Base-by-base conservation (phyloP, 2,113 vertebrate genomes). In the Oxyruncus cristatus region DNA sequence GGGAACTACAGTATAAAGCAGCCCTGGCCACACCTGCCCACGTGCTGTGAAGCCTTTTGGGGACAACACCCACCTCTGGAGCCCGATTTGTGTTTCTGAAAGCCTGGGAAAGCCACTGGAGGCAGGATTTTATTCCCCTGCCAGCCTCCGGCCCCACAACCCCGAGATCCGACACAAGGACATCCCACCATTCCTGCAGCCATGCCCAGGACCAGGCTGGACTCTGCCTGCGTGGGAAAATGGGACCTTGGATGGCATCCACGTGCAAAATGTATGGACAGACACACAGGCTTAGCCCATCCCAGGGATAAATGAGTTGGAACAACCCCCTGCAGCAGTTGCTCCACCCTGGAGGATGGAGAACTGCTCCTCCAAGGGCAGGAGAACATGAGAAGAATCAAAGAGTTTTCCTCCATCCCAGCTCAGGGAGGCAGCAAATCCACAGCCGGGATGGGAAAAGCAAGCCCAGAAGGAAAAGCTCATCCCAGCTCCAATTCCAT, bases 161-260 rank as follows among this genome's bases (percentile, higher is more conserved):
- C 35, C 61, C 8, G 22, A 35, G 3, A 3, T 0, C 11, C 28
- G 72, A 4, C 27, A 4, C 1, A 2, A 14, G 42, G 37, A 17
- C 37, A 10, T 3, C 1, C 30, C 52, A 9, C 5, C 72, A 23
- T 8, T 49, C 61, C 47, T 24, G 17, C 20, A 42, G 3, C 58
- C 59, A 15, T 41, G 32, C 26, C 58, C 50, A 32, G 11, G 11
- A 18, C 49, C 50, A 37, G 74, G 35, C 41, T 47, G 66, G 58
- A 3, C 14, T 37, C 61, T 32, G 44, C 39, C 84, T 11, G 30
- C 37, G 6, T 0, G 5, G 12, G 4, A 30, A 52, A 44, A 37
- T 0, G 3, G 7, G 23, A 18, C 68, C 65, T 8, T 24, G 65
- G 70, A 6, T 15, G 35, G 41, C 67, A 81, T 32, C 78, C 47